Percentiles rank a stretch among this genome's conserved stretches.
Evolutionary conservation across 2,113 vertebrate genomes (phyloP).

Genomic region (Pteruthius melanotis): DNA sequence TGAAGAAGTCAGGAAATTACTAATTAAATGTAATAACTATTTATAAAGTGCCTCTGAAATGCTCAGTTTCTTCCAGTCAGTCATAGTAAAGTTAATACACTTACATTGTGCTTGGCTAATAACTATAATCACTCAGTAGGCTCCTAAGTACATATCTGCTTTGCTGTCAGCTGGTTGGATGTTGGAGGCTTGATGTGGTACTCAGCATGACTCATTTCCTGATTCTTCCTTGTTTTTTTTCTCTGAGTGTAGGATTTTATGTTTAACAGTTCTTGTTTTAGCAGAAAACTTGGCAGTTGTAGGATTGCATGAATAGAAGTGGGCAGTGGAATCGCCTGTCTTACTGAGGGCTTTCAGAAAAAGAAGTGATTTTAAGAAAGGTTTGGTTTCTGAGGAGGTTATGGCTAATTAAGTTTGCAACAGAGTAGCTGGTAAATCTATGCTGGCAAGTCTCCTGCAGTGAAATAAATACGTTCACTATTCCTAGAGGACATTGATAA

Average conservation of each 20-base stretch:
- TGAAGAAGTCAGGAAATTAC: neutral
- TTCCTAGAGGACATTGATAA: neutral
- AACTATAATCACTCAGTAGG: conserved; percentile 10
- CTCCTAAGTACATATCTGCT: neutral
- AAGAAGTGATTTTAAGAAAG: neutral
- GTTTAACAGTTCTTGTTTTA: neutral
- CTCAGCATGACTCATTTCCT: conserved; percentile 37
- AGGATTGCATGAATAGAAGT: neutral
- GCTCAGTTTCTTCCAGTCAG: conserved; percentile 1
- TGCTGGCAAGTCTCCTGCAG: neutral
- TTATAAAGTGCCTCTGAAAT: conserved; percentile 20
- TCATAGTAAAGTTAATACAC: neutral
- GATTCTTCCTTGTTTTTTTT: conserved; percentile 10
- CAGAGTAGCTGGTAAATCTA: neutral
- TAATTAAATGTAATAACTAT: conserved; percentile 10
- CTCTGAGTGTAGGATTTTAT: neutral
- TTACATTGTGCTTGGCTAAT: neutral
- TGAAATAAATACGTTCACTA: neutral
- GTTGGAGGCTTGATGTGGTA: neutral
- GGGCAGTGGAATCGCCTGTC: neutral
- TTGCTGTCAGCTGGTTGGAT: neutral
- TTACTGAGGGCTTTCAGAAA: neutral
- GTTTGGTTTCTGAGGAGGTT: neutral
- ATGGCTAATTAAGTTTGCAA: neutral
- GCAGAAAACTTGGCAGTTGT: neutral